Conservation (phyloP, 2,888 invertebrate genomes). For the Dasypolia templi region DNA sequence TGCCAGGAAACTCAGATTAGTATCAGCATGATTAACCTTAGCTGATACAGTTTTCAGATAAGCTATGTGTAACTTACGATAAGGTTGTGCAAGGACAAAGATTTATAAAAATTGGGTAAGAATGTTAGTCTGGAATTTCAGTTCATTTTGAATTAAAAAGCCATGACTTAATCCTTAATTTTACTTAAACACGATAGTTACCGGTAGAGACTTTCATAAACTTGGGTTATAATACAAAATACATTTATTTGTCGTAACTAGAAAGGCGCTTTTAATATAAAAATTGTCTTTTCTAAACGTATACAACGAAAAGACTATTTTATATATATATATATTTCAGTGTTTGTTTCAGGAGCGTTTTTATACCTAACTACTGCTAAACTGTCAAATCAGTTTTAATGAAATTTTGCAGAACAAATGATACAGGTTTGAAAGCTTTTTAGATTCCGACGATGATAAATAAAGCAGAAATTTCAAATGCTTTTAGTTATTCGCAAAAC, state of each 20-base stretch:
- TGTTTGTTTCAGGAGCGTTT: background rate
- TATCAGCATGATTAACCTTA: background rate
- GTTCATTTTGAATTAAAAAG: conserved; percentile 1
- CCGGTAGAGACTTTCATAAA: background rate
- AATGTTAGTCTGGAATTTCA: conserved; percentile 5
- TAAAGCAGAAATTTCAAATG: conserved; percentile 8
- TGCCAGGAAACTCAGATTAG: background rate
- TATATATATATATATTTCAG: no score
- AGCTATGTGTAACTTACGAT: conserved; percentile 8
- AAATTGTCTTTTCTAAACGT: background rate
- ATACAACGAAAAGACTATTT: no score
- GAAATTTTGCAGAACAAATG: background rate
- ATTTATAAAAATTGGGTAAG: conserved; percentile 3
- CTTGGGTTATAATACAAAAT: no score
- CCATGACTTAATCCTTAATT: background rate
- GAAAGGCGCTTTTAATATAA: background rate
- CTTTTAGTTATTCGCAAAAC: conserved; percentile 10
- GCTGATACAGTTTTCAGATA: background rate
- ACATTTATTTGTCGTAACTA: background rate
- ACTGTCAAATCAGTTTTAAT: background rate
- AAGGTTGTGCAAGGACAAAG: conserved; percentile 6
- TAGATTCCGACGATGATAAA: conserved; percentile 7
- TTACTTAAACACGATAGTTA: background rate
- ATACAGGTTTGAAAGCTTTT: conserved; percentile 1
- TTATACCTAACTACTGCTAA: background rate